Evolutionary conservation across 1,140 invertebrate species (phyloP).

Genomic region (Sinonovacula constricta): DNA sequence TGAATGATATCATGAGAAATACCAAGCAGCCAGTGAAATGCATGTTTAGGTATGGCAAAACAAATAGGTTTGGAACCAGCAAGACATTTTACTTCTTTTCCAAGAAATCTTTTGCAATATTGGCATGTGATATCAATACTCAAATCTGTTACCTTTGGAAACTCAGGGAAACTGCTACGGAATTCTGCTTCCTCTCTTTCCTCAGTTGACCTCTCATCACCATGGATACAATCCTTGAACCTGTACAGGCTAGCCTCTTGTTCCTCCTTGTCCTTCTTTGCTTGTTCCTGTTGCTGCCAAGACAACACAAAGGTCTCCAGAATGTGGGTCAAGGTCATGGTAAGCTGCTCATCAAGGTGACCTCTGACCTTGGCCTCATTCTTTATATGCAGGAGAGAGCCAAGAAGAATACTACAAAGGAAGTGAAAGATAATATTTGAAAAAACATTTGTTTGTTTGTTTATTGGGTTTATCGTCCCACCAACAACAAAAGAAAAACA

Average conservation of each 20-base stretch:
- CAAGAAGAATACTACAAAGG: conserved; percentile 69
- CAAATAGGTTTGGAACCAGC: too few relatives aligned
- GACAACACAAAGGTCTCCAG: conserved; percentile 80
- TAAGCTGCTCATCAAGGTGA: conserved; percentile 57
- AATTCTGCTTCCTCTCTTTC: conserved; percentile 86
- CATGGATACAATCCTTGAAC: conserved; percentile 82
- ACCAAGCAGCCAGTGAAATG: too few relatives aligned
- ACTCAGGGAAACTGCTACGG: conserved; percentile 87
- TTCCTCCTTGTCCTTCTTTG: conserved; percentile 83
- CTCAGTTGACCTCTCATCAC: conserved; percentile 84
- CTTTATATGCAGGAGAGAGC: conserved; percentile 59
- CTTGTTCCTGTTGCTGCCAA: conserved; percentile 88
- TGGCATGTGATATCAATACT: too few relatives aligned
- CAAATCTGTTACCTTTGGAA: conserved; percentile 81
- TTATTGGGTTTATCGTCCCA: too few relatives aligned
- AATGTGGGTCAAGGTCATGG: conserved; percentile 59
- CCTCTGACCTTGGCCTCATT: conserved; percentile 59
- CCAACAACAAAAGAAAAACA: too few relatives aligned
- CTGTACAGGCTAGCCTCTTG: conserved; percentile 91
- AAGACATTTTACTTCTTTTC: too few relatives aligned
- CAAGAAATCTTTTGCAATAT: too few relatives aligned
- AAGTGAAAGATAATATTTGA: too few relatives aligned
- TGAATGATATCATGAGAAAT: too few relatives aligned
- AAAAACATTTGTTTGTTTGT: too few relatives aligned
- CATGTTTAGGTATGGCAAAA: too few relatives aligned